Evolutionary conservation across 37 sponge, comb jelly and placozoan genomes (phyloP), one percentile per base, ranked within the genome.

Genomic region (Hormiphora californensis): DNA sequence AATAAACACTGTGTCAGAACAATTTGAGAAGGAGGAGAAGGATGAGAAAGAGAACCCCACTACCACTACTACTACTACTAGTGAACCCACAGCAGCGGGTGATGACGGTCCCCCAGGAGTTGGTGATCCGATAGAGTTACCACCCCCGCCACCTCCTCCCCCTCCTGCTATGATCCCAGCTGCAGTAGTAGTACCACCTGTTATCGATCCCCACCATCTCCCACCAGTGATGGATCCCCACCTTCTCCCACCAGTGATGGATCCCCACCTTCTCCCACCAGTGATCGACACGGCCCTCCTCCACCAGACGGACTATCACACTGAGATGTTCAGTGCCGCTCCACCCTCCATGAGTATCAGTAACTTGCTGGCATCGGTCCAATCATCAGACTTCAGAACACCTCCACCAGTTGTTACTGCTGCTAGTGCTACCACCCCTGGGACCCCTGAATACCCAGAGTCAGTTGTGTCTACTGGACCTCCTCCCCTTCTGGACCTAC

Each of bases 311-410:
- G 81, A 43, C 46, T 73, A 43, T 17, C 81, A 73, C 23, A 73
- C 19, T 28, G 61, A 57, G n/a, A 12, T 57, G 61, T 12, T 57
- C 30, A 57, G 61, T 12, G 61, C 3, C 7, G 30, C 61, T 57
- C 27, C 61, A 28, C 61, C 59, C 7, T 25, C 36, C 44, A 73
- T 73, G 81, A 73, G 43, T 28, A 73, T 73, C 17, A 73, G 30
- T 40, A 46, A 73, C 25, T 36, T 73, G 44, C 44, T 73, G 2
- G 81, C 81, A 1, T 43, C 40, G 40, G 81, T 73, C 0, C 81
- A 73, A 28, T 73, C 81, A 1, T 73, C 81, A 73, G 81, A 73
- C 23, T 73, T n/a, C n/a, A n/a, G n/a, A n/a, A n/a, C n/a, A n/a
- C n/a, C n/a, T n/a, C n/a, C n/a, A n/a, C n/a, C n/a, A n/a, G n/a